These are phyloP conservation scores for Rhynchotus rufescens DNA, from an alignment of 2,797 vertebrate species.

Conservation along the genomic window DNA sequence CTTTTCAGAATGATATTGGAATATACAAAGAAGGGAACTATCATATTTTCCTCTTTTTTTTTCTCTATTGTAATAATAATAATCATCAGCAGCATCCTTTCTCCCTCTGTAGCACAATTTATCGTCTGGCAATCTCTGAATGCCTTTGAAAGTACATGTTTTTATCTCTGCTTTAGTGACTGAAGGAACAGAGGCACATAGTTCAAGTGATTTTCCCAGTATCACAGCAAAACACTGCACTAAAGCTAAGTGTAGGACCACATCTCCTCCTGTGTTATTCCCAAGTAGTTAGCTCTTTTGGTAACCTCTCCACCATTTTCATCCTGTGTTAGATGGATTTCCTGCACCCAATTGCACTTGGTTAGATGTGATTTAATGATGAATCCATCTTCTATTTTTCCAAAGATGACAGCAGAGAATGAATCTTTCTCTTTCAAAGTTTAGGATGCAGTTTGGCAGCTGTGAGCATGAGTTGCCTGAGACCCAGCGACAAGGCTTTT, in stretches of 20 bases:
- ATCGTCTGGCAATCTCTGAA: not conserved
- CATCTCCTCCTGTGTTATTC: not conserved
- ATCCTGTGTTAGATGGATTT: not conserved
- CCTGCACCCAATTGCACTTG: not conserved
- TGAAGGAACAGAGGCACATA: not conserved
- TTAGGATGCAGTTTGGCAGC: not conserved
- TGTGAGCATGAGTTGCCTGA: not conserved
- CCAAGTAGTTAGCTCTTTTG: not conserved
- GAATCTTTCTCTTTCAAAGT: not conserved
- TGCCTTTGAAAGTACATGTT: not conserved
- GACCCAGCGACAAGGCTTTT: not conserved
- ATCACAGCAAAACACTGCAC: not conserved
- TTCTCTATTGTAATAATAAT: not conserved
- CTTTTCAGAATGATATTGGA: not conserved
- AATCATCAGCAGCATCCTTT: not conserved
- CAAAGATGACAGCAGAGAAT: not conserved
- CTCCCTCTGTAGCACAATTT: not conserved
- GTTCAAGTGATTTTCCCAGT: not conserved
- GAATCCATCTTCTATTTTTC: not conserved
- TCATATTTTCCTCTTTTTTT: not conserved
- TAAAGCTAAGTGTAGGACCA: not conserved
- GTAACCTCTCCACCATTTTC: not conserved
- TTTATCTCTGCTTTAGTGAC: not conserved
- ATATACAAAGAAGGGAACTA: not conserved
- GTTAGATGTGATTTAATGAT: not conserved